Conservation (phyloP, 2,113 vertebrate genomes). For the Sinocyclocheilus grahami region DNA sequence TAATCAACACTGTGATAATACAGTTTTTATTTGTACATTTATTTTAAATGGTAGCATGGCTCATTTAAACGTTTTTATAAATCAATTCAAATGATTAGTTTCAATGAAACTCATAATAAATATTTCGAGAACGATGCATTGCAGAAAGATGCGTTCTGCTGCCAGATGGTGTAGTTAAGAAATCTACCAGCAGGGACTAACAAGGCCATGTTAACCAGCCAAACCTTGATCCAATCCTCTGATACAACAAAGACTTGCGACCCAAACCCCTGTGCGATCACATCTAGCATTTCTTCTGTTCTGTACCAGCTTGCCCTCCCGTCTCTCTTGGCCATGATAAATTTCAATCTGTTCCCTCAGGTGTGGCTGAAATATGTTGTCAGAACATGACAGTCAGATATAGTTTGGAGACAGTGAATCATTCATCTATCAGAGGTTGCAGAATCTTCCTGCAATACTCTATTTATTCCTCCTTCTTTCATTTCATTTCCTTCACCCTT, state of each 20-base stretch:
- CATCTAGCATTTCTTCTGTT: not conserved
- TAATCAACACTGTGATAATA: not conserved
- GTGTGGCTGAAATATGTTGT: slow-evolving; percentile 11
- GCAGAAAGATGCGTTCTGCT: not conserved
- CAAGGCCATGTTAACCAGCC: not conserved
- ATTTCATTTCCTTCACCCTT: slow-evolving; percentile 48
- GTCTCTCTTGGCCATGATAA: slow-evolving; percentile 20
- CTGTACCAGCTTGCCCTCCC: not conserved
- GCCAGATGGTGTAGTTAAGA: not conserved
- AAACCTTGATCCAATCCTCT: slow-evolving; percentile 1
- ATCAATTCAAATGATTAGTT: not conserved
- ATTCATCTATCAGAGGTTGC: slow-evolving; percentile 10
- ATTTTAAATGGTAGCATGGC: not conserved
- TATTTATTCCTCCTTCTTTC: slow-evolving; percentile 14
- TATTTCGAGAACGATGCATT: not conserved
- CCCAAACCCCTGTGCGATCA: not conserved
- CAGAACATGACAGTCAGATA: slow-evolving; percentile 15
- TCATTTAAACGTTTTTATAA: not conserved
- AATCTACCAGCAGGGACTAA: not conserved
- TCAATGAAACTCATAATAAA: not conserved
- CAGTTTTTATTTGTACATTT: not conserved
- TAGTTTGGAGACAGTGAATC: slow-evolving; percentile 43
- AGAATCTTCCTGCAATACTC: slow-evolving; percentile 1
- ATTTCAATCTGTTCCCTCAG: slow-evolving; percentile 33
- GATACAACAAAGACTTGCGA: not conserved